Percentiles rank a stretch among this genome's conserved stretches.
Evolutionary conservation across 2,888 invertebrate genomes (phyloP).

Genomic region (Andrena praecox): DNA sequence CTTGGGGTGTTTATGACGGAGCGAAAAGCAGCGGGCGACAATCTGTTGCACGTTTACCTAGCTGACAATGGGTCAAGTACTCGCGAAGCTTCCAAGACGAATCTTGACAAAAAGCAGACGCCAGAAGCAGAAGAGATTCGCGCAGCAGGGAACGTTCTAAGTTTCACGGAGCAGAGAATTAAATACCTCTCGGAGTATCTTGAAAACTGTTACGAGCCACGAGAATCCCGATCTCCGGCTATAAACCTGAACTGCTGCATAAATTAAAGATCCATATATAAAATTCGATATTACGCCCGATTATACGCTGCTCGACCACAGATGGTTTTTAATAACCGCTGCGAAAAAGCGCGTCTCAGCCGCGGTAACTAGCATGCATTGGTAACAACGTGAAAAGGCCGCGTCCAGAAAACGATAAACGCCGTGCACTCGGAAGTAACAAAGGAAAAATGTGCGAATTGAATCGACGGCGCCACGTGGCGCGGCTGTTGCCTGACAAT

Average conservation of each 20-base stretch:
- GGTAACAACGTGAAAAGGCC: not conserved
- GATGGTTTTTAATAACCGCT: not conserved
- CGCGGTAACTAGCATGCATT: not conserved
- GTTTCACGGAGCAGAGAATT: no score
- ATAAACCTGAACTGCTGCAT: not conserved
- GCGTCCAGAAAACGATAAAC: constrained; percentile 15
- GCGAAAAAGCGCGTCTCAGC: not conserved
- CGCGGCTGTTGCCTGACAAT: constrained; percentile 48
- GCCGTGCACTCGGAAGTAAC: constrained; percentile 7
- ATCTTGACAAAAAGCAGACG: not conserved
- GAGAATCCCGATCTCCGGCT: not conserved
- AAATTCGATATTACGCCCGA: not conserved
- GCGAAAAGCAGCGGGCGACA: not conserved
- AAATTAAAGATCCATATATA: not conserved
- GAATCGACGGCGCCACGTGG: constrained; percentile 49
- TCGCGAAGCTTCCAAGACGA: not conserved
- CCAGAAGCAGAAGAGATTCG: not conserved
- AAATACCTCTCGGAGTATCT: no score
- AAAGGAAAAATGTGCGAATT: constrained; percentile 62
- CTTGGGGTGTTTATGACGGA: not conserved
- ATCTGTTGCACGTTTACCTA: not conserved
- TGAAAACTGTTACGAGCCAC: no score
- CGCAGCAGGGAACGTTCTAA: not conserved
- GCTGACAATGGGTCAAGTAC: not conserved
- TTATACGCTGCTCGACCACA: not conserved